Conservation (phyloP, 2,888 invertebrate species). For the Sinodicranocentrus sp. region DNA sequence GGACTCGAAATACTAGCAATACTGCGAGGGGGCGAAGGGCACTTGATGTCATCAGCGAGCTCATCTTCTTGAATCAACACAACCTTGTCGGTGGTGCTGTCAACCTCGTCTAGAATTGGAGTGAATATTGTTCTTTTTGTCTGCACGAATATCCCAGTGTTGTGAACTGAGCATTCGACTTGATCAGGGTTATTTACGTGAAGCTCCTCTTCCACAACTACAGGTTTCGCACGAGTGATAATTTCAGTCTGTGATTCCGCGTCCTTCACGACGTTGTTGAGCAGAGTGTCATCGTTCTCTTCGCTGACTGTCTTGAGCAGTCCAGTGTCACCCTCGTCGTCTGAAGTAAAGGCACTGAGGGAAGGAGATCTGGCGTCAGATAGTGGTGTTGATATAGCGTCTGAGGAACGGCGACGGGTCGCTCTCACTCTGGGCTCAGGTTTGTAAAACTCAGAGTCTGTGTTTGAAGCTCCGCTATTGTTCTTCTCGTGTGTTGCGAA, state of each 20-base stretch:
- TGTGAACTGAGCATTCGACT: not conserved
- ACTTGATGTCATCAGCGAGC: no score
- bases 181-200: no score
- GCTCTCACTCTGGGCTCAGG: slow-evolving; percentile 48
- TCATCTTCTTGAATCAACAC: slow-evolving; percentile 52
- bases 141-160: slow-evolving; percentile 62
- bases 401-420: slow-evolving; percentile 68
- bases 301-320: slow-evolving; percentile 71
- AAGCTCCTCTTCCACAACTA: slow-evolving; percentile 69
- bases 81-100: not conserved
- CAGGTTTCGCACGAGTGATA: slow-evolving; percentile 62
- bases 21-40: no score
- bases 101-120: slow-evolving; percentile 63
- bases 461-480: slow-evolving; percentile 72
- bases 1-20: not conserved
- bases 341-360: slow-evolving; percentile 70
- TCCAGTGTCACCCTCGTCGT: slow-evolving; percentile 71
- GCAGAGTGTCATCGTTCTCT: slow-evolving; percentile 47
- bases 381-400: slow-evolving; percentile 71
- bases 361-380: slow-evolving; percentile 69
- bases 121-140: slow-evolving; percentile 73
- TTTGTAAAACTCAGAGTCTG: slow-evolving; percentile 71
- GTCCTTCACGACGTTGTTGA: slow-evolving; percentile 21
- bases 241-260: slow-evolving; percentile 65
- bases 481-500: slow-evolving; percentile 62